Evolutionary conservation across 2,797 vertebrate genomes (phyloP).

Genomic region (Argentina silus): DNA sequence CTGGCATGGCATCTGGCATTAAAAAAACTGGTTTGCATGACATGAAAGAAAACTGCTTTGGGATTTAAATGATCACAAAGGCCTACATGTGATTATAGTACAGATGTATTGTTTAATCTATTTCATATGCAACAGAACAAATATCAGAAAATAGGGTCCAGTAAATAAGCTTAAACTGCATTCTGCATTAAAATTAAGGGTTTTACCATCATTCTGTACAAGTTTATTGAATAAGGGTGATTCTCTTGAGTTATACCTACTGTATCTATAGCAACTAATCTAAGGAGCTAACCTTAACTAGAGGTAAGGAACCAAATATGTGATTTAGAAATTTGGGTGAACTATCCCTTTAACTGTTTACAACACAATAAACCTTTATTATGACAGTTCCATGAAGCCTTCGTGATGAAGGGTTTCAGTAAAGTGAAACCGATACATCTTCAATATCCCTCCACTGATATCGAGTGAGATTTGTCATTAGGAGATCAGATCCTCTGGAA

Average conservation of each 20-base stretch:
- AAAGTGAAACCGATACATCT: constrained; percentile 19
- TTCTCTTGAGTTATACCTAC: no score
- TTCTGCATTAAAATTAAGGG: not conserved
- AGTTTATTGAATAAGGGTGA: not conserved
- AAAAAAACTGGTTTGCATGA: not conserved
- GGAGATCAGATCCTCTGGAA: constrained; percentile 10
- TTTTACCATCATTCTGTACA: not conserved
- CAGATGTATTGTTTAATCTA: not conserved
- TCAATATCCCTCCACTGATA: constrained; percentile 14
- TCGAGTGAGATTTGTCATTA: constrained; percentile 14
- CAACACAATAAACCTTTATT: not conserved
- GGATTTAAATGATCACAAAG: not conserved
- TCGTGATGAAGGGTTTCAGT: constrained; percentile 15
- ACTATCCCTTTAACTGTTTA: no score
- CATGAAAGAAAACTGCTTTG: not conserved
- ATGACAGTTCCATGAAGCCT: constrained; percentile 9
- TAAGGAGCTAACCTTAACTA: no score
- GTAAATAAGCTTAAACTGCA: not conserved
- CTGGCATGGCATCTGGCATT: no score
- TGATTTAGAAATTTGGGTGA: no score
- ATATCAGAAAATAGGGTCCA: no score
- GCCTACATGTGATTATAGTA: not conserved
- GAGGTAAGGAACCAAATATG: not conserved
- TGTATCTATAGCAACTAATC: no score
- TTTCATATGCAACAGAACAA: not conserved